These are phyloP conservation scores for Pristionchus entomophagus DNA, from an alignment of 2,888 invertebrate species.

Conservation along the genomic window DNA sequence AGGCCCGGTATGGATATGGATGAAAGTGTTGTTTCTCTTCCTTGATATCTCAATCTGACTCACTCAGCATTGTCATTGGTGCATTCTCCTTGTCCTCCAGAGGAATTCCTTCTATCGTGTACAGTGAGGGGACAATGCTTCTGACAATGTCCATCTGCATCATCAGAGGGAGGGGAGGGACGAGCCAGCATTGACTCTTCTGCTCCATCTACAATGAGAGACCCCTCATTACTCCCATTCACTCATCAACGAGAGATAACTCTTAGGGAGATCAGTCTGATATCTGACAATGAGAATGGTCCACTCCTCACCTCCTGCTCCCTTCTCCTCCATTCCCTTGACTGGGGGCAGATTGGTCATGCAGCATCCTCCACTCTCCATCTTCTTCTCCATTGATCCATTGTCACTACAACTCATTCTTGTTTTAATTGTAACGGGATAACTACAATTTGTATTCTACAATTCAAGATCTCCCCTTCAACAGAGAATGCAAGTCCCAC, in stretches of 20 bases:
- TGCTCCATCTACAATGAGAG: conserved; percentile 23
- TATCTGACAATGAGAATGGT: background rate
- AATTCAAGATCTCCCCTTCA: no score
- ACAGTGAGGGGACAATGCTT: conserved; percentile 67
- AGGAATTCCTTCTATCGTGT: conserved; percentile 52
- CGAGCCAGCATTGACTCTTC: conserved; percentile 1
- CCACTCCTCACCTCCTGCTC: background rate
- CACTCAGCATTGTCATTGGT: conserved; percentile 57
- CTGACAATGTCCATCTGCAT: conserved; percentile 59
- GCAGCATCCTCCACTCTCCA: conserved; percentile 32
- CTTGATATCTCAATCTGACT: conserved; percentile 44
- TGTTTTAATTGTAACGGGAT: no score
- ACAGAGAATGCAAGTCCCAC: no score
- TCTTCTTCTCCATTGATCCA: background rate
- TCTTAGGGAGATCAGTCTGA: background rate
- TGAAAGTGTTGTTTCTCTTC: background rate
- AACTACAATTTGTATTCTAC: no score
- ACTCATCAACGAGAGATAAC: no score
- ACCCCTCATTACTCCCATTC: no score
- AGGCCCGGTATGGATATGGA: background rate
- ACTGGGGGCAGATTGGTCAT: conserved; percentile 35
- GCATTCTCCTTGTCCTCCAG: conserved; percentile 53
- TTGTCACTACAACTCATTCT: background rate
- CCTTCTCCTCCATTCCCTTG: background rate
- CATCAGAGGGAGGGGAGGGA: background rate